Evolutionary conservation across 2,113 vertebrate species (phyloP).

Genomic region (Sylvia atricapilla): DNA sequence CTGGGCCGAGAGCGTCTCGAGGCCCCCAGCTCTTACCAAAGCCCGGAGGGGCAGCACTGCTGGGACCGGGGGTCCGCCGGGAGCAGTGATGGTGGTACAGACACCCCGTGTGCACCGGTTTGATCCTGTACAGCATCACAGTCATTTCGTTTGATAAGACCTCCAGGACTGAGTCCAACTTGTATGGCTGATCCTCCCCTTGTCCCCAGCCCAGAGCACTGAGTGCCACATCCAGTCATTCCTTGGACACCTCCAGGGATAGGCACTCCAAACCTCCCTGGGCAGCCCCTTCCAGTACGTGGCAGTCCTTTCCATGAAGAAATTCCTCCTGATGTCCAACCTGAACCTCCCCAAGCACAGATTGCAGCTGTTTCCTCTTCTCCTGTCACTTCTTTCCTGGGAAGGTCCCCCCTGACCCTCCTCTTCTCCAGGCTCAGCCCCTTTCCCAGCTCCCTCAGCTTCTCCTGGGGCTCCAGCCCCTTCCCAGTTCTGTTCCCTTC

Average conservation of each 20-base stretch:
- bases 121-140: background rate
- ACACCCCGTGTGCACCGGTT: fast-evolving
- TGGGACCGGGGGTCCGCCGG: fast-evolving
- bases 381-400: background rate
- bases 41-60: background rate
- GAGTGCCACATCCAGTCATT: fast-evolving
- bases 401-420: background rate
- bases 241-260: background rate
- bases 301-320: background rate
- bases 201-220: background rate
- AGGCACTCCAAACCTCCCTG: background rate
- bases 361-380: fast-evolving
- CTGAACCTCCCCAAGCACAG: background rate
- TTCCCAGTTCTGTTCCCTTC: background rate
- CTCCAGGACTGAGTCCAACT: background rate
- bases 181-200: fast-evolving
- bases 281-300: background rate
- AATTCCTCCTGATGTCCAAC: background rate
- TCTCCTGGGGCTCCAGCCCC: background rate
- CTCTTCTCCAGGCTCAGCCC: background rate
- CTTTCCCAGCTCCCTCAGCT: background rate
- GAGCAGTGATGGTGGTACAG: background rate
- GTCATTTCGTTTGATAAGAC: fast-evolving
- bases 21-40: background rate
- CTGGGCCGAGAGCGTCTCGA: background rate